Percentiles rank a stretch among this genome's conserved stretches.
Conservation (phyloP, 2,797 vertebrate genomes). For the Cetoscarus ocellatus region DNA sequence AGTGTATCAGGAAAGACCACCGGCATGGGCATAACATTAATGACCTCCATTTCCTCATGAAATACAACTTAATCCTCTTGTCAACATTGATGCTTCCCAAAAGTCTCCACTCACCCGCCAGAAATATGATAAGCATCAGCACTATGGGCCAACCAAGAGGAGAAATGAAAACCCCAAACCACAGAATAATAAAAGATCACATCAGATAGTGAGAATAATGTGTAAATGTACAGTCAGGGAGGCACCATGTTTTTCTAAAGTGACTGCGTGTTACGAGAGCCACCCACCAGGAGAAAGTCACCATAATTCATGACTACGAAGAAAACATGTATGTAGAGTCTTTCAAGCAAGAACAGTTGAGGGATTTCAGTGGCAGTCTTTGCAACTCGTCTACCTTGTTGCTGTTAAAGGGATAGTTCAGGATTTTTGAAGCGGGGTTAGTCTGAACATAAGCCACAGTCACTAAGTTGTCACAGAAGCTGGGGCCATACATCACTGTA, state of each 20-base stretch:
- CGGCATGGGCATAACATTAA: slow-evolving; percentile 31
- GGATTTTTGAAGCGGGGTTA: no score
- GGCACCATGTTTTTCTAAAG: slow-evolving; percentile 5
- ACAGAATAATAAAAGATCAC: slow-evolving; percentile 46
- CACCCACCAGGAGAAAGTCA: background rate
- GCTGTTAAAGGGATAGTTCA: no score
- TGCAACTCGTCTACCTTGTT: no score
- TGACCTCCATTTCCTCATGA: slow-evolving; percentile 24
- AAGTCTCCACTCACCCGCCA: slow-evolving; percentile 16
- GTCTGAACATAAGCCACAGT: no score
- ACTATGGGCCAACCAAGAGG: slow-evolving; percentile 8
- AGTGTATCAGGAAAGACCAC: slow-evolving; percentile 52
- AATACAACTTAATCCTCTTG: slow-evolving; percentile 36
- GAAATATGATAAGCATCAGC: slow-evolving; percentile 34
- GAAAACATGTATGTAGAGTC: no score
- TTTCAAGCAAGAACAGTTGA: no score
- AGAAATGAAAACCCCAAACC: slow-evolving; percentile 33
- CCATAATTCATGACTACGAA: background rate
- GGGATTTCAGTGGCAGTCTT: no score
- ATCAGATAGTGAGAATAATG: slow-evolving; percentile 35
- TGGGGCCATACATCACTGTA: no score
- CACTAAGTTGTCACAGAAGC: no score
- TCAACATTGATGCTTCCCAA: slow-evolving; percentile 46
- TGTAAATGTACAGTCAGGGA: slow-evolving; percentile 12
- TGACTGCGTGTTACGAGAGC: slow-evolving; percentile 2